Evolutionary conservation across 2,888 invertebrate genomes (phyloP).

Genomic region (Dastarcus helophoroides): DNA sequence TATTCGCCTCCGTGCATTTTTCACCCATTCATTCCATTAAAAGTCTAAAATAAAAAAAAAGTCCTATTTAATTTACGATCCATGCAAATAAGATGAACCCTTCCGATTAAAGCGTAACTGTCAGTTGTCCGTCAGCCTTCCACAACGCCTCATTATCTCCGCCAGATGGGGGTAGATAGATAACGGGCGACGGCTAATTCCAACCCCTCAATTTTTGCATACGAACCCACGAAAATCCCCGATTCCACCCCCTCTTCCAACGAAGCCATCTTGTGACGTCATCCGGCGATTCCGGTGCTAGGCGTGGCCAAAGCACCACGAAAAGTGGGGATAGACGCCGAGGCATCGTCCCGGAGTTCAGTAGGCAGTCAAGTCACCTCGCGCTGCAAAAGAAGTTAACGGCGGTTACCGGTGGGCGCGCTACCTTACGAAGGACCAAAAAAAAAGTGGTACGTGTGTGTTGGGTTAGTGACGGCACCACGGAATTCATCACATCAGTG

Average conservation of each 20-base stretch:
- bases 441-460: constrained; percentile 6
- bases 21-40: too few species aligned
- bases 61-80: too few species aligned
- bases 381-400: constrained; percentile 13
- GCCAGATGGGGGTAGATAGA: too few species aligned
- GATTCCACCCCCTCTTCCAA: constrained; percentile 18
- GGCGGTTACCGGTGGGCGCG: constrained; percentile 5
- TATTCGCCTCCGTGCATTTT: too few species aligned
- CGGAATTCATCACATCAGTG: constrained; percentile 30
- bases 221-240: constrained; percentile 6
- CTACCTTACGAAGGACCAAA: not conserved
- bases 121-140: too few species aligned
- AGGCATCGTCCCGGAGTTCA: constrained; percentile 12
- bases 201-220: constrained; percentile 11
- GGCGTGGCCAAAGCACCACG: constrained; percentile 14
- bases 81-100: too few species aligned
- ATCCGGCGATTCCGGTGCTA: constrained; percentile 17
- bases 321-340: constrained; percentile 18
- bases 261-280: constrained; percentile 35
- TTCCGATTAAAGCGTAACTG: too few species aligned
- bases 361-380: constrained; percentile 21
- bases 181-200: too few species aligned
- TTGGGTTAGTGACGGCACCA: constrained; percentile 19
- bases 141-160: too few species aligned
- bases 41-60: too few species aligned